Evolutionary conservation across 2,113 vertebrate species (phyloP), one percentile per base, ranked within the genome.

Genomic region (Enhydra lutris): DNA sequence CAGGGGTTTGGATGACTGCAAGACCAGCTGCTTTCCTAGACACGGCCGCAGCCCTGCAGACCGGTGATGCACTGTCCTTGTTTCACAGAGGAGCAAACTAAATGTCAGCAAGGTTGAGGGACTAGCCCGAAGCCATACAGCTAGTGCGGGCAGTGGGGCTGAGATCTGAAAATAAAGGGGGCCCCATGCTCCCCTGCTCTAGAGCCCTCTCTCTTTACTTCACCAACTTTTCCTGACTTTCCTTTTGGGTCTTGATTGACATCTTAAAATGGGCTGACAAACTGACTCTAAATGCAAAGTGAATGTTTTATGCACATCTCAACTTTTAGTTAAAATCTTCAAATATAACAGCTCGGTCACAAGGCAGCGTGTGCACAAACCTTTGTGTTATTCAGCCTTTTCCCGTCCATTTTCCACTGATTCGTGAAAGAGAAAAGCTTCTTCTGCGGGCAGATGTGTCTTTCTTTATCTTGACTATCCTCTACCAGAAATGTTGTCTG

Each of bases 271-370:
- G 82, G 63, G 4, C 76, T 88, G 47, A 73, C 31, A 88, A 81
- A 36, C 61, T 52, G 59, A 91, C 52, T 42, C 4, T 88, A 39
- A 85, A 73, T 71, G 47, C 63, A 88, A 90, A 57, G n/a, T 31
- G 85, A 76, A 45, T 31, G 24, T 82, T 94, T 92, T 91, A 8
- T 31, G 74, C 82, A 87, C 21, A 34, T 57, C 47, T 42, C 26
- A 82, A 10, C 52, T 94, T 83, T 91, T 74, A 55, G 36, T 92
- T 71, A 96, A 96, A 87, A 45, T 84, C n/a, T 83, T 91, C 78
- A 95, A 61, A 50, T 39, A 24, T 29, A 67, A 67, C 21, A 85
- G 86, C 45, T 67, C 47, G 87, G 36, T 69, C 57, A 55, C 10
- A 52, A 94, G 73, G 34, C 85, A 94, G 69, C 81, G 14, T 69